Base-by-base conservation (phyloP, 2,888 invertebrate species). In the Cephus pygmeus region DNA sequence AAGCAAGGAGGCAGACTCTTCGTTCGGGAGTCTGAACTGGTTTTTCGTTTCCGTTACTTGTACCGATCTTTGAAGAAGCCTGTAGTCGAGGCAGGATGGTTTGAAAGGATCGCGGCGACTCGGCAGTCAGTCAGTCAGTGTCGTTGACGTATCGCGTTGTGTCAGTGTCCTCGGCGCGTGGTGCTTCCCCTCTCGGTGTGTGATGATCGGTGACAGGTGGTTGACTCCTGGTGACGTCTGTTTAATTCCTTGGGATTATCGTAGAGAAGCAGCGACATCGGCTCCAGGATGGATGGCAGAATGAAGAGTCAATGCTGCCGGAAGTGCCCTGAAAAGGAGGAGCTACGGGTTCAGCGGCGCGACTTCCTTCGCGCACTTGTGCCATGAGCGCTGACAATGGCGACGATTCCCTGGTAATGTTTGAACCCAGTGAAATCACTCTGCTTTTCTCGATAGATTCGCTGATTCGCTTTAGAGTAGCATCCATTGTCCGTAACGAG, bases 331-430 rank as follows among this genome's bases (percentile, higher is more conserved):
- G 82, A 85, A 83, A 56, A 56, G 56, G 81, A 84, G 81, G 83
- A 84, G 78, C 75, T 77, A 35, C 75, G 73, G 81, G 77, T 81
- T 81, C 79, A 79, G 80, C 80, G 84, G 83, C 77, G 77, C 82
- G 85, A 83, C 82, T 86, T 86, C 85, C 85, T 85, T 82, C 83
- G 83, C 76, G 77, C 35, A 30, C 9, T 75, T 75, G 77, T 77
- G 80, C 76, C 75, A 77, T 77, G 77, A 77, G 75, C 75, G 77
- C 75, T 75, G 77, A 77, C 69, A 77, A 77, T 91, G 91, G 88
- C 87, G 91, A 91, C 87, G 91, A 91, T 89, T 91, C 91, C 90
- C 90, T 91, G 91, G 91, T 91, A 90, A 91, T 88, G 88, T 87
- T 86, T 80, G 1, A 56, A 23, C 23, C 4, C 23, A 56, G 2